Evolutionary conservation across 2,797 vertebrate species (phyloP).

Genomic region (Gephyroberyx darwinii): DNA sequence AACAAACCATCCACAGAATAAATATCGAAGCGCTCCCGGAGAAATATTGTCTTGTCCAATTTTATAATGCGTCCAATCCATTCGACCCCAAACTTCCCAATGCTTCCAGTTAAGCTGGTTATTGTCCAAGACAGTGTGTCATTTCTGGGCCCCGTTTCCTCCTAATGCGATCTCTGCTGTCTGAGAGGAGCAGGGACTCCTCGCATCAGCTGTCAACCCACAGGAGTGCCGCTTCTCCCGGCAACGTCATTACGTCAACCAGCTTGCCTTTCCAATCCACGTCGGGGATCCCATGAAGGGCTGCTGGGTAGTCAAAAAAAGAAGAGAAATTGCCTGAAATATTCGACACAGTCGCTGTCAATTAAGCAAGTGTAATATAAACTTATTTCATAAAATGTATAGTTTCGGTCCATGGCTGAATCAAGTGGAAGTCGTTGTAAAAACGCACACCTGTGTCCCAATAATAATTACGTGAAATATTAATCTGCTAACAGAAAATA

Average conservation of each 20-base stretch:
- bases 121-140: constrained; percentile 56
- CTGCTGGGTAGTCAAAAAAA: constrained; percentile 45
- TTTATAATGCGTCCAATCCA: constrained; percentile 27
- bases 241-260: constrained; percentile 77
- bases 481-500: constrained; percentile 57
- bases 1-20: constrained; percentile 2
- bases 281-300: constrained; percentile 76
- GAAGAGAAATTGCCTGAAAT: not conserved
- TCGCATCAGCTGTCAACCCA: constrained; percentile 78
- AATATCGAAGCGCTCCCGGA: not conserved
- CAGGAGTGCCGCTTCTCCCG: constrained; percentile 69
- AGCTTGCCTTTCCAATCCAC: constrained; percentile 61
- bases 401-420: not conserved
- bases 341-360: not conserved
- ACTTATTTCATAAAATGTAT: not conserved
- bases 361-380: not conserved
- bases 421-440: not conserved
- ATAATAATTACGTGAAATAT: constrained; percentile 58
- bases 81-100: constrained; percentile 23
- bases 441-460: constrained; percentile 40
- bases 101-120: constrained; percentile 49
- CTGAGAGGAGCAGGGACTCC: constrained; percentile 72
- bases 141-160: constrained; percentile 52
- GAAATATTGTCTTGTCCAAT: constrained; percentile 37
- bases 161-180: constrained; percentile 49